phyloP scores from a whole-genome alignment of 2,888 invertebrate genomes.

The Isotomurus palustris region DNA sequence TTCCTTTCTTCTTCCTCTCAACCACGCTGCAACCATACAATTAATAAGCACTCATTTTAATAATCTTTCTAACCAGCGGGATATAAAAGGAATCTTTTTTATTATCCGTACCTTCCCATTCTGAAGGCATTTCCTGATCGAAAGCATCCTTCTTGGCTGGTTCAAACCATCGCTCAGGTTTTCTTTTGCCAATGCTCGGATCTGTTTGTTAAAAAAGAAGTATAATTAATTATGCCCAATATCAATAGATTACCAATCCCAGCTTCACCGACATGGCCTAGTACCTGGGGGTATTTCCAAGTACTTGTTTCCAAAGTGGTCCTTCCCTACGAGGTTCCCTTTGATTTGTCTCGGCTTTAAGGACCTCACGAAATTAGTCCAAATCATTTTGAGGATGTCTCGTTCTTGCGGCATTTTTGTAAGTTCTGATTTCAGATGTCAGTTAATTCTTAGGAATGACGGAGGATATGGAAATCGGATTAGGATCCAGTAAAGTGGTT shows the following conservation, averaged over 20 bases:
- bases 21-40: slow-evolving; percentile 58
- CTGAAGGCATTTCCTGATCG: slow-evolving; percentile 70
- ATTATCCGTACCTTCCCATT: slow-evolving; percentile 64
- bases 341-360: slow-evolving; percentile 56
- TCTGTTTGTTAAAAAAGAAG: slow-evolving; percentile 49
- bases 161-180: slow-evolving; percentile 66
- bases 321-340: slow-evolving; percentile 63
- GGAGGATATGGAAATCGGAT: too few species aligned
- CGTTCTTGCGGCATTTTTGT: slow-evolving; percentile 38
- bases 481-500: too few species aligned
- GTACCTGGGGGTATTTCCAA: slow-evolving; percentile 64
- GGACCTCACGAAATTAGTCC: slow-evolving; percentile 62
- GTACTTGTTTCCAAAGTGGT: slow-evolving; percentile 76
- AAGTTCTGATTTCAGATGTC: too few species aligned
- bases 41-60: slow-evolving; percentile 2
- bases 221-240: neutral
- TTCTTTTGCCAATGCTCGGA: slow-evolving; percentile 62
- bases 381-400: slow-evolving; percentile 51
- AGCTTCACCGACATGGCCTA: too few species aligned
- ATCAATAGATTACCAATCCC: neutral
- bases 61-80: neutral
- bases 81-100: neutral
- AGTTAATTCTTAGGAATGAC: too few species aligned
- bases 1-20: slow-evolving; percentile 61
- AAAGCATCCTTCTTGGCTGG: slow-evolving; percentile 60